A percentile compares a stretch with the other conserved stretches of the same genome.
Evolutionary conservation across 2,888 invertebrate genomes (phyloP).

Genomic region (Hydrotaea diabolus): DNA sequence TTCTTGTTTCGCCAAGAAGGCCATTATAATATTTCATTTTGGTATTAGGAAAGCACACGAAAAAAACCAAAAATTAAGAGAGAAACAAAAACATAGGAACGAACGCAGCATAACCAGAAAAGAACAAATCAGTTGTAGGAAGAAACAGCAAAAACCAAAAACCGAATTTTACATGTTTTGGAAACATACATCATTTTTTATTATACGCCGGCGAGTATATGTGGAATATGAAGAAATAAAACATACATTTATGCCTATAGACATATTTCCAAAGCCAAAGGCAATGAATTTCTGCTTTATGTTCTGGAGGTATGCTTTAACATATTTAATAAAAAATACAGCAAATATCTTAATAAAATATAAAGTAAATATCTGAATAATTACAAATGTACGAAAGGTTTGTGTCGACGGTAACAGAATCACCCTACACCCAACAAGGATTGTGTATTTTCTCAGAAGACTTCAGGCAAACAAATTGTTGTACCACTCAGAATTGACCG

Average conservation of each 20-base stretch:
- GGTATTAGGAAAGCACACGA: constrained; percentile 8
- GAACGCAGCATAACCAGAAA: no score
- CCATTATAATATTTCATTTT: constrained; percentile 60
- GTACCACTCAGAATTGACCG: no score
- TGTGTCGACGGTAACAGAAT: no score
- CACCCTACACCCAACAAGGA: no score
- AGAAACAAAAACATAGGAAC: neutral
- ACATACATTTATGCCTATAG: neutral
- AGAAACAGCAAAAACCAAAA: neutral
- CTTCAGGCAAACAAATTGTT: no score
- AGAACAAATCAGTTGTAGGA: neutral
- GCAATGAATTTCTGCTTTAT: constrained; percentile 43
- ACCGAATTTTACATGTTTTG: constrained; percentile 50
- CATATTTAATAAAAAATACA: constrained; percentile 43
- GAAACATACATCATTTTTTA: constrained; percentile 57
- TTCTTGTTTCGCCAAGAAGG: constrained; percentile 6
- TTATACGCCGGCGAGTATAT: neutral
- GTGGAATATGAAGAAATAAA: no score
- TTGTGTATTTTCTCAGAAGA: no score
- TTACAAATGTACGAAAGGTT: no score
- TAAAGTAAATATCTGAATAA: constrained; percentile 40
- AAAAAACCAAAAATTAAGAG: neutral
- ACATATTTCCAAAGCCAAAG: constrained; percentile 40
- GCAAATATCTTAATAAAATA: constrained; percentile 39
- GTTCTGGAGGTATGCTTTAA: constrained; percentile 1